Percentiles rank a stretch among this genome's conserved stretches.
Conservation (phyloP, 2,888 invertebrate genomes). For the Caenorhabditis panamensis region DNA sequence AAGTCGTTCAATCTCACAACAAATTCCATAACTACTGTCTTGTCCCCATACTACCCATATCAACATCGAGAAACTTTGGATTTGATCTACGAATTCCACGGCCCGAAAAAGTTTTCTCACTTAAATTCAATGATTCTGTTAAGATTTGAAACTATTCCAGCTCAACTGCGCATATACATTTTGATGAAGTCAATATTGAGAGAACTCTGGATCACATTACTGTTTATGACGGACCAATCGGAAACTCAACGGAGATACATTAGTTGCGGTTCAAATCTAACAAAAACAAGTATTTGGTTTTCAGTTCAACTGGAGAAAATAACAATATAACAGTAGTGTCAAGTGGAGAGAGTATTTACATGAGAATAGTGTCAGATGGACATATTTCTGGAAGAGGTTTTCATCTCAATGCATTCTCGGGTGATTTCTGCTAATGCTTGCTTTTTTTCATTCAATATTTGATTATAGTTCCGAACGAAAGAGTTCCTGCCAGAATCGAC, state of each 20-base stretch:
- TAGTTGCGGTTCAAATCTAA: too few species aligned
- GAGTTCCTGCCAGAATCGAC: neutral
- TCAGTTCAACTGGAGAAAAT: slow-evolving; percentile 1
- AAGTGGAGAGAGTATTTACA: neutral
- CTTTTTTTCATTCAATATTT: slow-evolving; percentile 6
- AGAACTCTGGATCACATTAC: slow-evolving; percentile 18
- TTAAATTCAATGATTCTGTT: too few species aligned
- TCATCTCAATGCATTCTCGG: slow-evolving; percentile 10
- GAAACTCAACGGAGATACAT: neutral
- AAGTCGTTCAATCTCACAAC: neutral
- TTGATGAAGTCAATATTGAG: slow-evolving; percentile 27
- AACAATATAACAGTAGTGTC: neutral
- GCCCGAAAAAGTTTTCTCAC: neutral
- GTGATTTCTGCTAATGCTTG: neutral
- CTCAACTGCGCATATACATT: neutral
- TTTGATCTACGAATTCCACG: neutral
- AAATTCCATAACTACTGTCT: neutral
- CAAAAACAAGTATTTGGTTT: too few species aligned
- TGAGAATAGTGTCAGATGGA: neutral
- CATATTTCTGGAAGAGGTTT: slow-evolving; percentile 1
- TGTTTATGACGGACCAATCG: slow-evolving; percentile 16
- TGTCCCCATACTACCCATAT: neutral
- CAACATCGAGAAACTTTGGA: too few species aligned
- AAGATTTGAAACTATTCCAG: slow-evolving; percentile 7
- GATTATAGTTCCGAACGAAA: too few species aligned